phyloP scores from a whole-genome alignment of 2,888 invertebrate species.

The Ephialtes manifestator region DNA sequence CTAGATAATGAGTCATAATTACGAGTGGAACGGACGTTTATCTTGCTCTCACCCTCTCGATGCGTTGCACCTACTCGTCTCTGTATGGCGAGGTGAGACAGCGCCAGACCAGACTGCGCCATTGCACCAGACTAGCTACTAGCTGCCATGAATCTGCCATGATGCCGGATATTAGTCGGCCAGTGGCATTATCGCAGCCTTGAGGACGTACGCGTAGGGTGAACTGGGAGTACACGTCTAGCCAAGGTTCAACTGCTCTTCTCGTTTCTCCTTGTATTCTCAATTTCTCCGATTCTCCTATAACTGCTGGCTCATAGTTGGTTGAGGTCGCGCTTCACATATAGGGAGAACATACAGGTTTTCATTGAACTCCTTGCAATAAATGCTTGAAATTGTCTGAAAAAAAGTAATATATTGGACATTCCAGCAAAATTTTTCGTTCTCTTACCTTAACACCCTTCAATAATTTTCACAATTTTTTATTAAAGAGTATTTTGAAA shows the following conservation, averaged over 20 bases:
- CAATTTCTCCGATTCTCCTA: conserved; percentile 1
- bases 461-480: too few relatives aligned
- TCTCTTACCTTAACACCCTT: too few relatives aligned
- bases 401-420: too few relatives aligned
- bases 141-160: conserved; percentile 59
- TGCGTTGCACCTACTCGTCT: conserved; percentile 13
- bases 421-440: too few relatives aligned
- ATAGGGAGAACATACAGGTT: too few relatives aligned
- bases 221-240: not conserved
- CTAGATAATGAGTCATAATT: conserved; percentile 73
- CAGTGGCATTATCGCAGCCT: conserved; percentile 54
- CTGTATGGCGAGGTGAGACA: conserved; percentile 3
- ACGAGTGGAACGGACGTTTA: conserved; percentile 66
- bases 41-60: conserved; percentile 58
- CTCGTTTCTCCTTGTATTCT: not conserved
- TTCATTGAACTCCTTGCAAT: not conserved
- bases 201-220: not conserved
- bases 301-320: too few relatives aligned
- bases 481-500: too few relatives aligned
- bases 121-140: conserved; percentile 53
- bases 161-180: conserved; percentile 63
- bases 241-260: not conserved
- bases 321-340: too few relatives aligned
- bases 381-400: too few relatives aligned
- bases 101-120: conserved; percentile 31